Evolutionary conservation across 2,888 invertebrate species (phyloP), one percentile per base, ranked within the genome.

Genomic region (Catonia carolina): DNA sequence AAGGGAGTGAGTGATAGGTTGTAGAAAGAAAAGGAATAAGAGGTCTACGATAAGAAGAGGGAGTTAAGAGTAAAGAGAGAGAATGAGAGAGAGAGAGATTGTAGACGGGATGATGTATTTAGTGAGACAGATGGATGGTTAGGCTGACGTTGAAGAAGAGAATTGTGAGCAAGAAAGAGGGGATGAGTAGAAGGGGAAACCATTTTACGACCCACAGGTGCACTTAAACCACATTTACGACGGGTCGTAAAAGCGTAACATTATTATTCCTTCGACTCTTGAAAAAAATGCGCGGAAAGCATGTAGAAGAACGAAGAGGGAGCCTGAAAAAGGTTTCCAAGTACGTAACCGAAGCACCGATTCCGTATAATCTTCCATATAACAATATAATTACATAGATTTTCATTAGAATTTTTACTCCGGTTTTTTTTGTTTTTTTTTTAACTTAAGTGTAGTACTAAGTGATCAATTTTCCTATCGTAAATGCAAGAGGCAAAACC

Each of bases 151-250:
- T 18, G 22, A 22, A 41, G 45, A n/a, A 27, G 14, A 17, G 45
- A 45, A 14, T 8, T 23, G n/a, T 22, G 45, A 45, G 18, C 5
- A 45, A 20, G 33, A 23, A 41, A 42, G 56, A 14, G 20, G 49
- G 18, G 10, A 7, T 7, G 15, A 12, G 6, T n/a, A 18, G 53
- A 37, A 41, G 56, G 45, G 45, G 51, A 22, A 14, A 14, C 45
- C 45, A 45, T 39, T 54, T 58, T 58, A 54, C 23, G 51, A 51
- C 45, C 54, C 50, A 50, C 58, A 58, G 58, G 58, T 58, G 58
- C 58, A 58, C 58, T 58, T 58, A 58, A 58, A 58, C 58, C 58
- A 33, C 58, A 58, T 58, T 58, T 58, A 58, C 58, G 58, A 54
- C 41, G 23, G 45, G 31, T 51, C 53, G 58, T 58, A 58, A 58